Percentiles rank a stretch among this genome's conserved stretches.
Conservation (phyloP, 2,797 vertebrate species). For the Aphelocoma californica region DNA sequence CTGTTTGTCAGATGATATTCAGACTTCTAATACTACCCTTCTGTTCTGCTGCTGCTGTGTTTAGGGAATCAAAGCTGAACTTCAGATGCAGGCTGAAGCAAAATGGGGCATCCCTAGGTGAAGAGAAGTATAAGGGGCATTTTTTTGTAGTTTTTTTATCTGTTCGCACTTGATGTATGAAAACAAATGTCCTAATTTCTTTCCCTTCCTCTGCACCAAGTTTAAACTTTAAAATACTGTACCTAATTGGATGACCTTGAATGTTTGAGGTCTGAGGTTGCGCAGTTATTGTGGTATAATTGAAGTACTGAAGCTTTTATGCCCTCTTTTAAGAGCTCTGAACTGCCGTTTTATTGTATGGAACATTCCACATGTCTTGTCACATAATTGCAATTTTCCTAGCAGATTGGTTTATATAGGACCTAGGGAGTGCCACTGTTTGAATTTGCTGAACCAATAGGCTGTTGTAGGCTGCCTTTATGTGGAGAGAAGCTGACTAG, state of each 20-base stretch:
- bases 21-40: neutral
- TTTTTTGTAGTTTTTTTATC: slow-evolving; percentile 41
- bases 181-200: slow-evolving; percentile 65
- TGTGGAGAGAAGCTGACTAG: neutral
- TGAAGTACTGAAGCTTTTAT: slow-evolving; percentile 52
- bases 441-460: slow-evolving; percentile 12
- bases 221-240: slow-evolving; percentile 59
- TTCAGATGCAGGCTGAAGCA: slow-evolving; percentile 32
- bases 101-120: slow-evolving; percentile 34
- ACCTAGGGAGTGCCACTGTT: slow-evolving; percentile 22
- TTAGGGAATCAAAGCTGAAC: slow-evolving; percentile 45
- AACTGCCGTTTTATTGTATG: slow-evolving; percentile 46
- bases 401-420: slow-evolving; percentile 3
- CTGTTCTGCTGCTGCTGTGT: slow-evolving; percentile 9
- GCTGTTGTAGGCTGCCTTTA: neutral
- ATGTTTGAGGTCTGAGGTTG: slow-evolving; percentile 60
- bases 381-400: slow-evolving; percentile 52
- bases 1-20: slow-evolving; percentile 11
- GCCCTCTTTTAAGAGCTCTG: slow-evolving; percentile 34
- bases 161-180: slow-evolving; percentile 4
- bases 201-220: slow-evolving; percentile 40
- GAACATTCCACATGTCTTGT: slow-evolving; percentile 28
- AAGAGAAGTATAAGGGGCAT: slow-evolving; percentile 28
- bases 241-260: slow-evolving; percentile 59
- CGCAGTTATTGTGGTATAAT: slow-evolving; percentile 55